Evolutionary conservation across 53 echinoderm and acorn worm genomes (phyloP), one percentile per base, ranked within the genome.

Genomic region (Patiria pectinifera): DNA sequence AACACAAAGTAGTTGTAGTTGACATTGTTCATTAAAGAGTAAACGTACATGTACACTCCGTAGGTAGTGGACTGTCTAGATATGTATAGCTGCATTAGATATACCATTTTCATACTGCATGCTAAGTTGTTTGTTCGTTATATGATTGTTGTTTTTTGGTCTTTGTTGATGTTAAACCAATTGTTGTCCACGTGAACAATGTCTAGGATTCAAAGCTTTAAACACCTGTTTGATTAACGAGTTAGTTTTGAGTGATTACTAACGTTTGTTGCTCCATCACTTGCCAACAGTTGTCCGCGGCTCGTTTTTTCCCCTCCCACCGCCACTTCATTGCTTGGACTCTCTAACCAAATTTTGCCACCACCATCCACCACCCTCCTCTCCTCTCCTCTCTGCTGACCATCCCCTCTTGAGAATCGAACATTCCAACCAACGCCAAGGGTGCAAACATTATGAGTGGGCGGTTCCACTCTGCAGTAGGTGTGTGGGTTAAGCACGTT

Each of bases 401-500:
- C 89, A 89, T 89, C 89, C 89, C 89, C 89, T 62, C 78, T 89
- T 79, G 66, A 45, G 89, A 89, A 79, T 89, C 78, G 89, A 89
- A 62, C 89, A 89, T 79, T 89, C 89, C 66, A 61, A 61, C 89
- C 89, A 75, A 4, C 89, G 59, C 78, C 89, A 89, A 89, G 18
- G 89, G 78, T 74, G 89, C 89, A 89, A 63, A 79, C 58, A 74
- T 61, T 78, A 26, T 79, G 78, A 89, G 78, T 89, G 89, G 88
- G 75, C 45, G 44, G 60, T 78, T 78, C 79, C 89, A 89, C 89
- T 89, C 89, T 78, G 79, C 74, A 78, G 89, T 89, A 89, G 89
- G 89, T 89, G 89, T 89, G 78, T 76, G 89, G 21, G 59, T 89
- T 60, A 62, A 62, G 78, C 59, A 89, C 61, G 61, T 78, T 78